Percentiles rank a stretch among this genome's conserved stretches.
Evolutionary conservation across 2,797 vertebrate genomes (phyloP).

Genomic region (Acropternis orthonyx): DNA sequence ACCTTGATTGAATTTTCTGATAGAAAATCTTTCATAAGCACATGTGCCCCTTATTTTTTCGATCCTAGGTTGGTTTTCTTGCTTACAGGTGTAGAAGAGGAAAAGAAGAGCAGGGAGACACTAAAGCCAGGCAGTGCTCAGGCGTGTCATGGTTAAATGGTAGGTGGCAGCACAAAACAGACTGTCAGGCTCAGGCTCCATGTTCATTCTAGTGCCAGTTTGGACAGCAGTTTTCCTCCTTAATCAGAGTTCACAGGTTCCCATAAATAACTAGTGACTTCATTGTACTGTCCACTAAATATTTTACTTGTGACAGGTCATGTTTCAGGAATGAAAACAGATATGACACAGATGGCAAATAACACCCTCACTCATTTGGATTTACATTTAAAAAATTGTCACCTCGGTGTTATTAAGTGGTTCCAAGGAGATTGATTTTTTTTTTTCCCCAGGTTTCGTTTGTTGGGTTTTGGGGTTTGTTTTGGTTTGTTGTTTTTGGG

Average conservation of each 20-base stretch:
- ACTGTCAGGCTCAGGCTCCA: not conserved
- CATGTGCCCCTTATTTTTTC: slow-evolving; percentile 27
- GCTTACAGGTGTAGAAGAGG: not conserved
- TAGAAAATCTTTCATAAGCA: slow-evolving; percentile 69
- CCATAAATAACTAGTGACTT: slow-evolving; percentile 40
- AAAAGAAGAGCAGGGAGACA: not conserved
- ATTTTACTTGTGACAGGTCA: slow-evolving; percentile 11
- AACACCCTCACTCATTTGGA: slow-evolving; percentile 36
- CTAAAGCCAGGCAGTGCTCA: not conserved
- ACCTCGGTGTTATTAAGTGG: not conserved
- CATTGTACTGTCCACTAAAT: slow-evolving; percentile 31
- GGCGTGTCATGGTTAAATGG: not conserved
- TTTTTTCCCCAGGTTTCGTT: too few species aligned
- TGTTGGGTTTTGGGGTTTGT: rapidly evolving
- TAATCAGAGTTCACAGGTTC: not conserved
- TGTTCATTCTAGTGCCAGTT: not conserved
- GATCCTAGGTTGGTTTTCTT: not conserved
- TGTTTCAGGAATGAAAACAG: slow-evolving; percentile 22
- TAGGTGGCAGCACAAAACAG: not conserved
- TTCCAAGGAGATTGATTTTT: not conserved
- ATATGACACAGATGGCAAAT: not conserved
- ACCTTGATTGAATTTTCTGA: slow-evolving; percentile 70
- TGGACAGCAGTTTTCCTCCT: not conserved
- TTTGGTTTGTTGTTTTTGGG: rapidly evolving
- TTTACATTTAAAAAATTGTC: slow-evolving; percentile 37